Evolutionary conservation across 1,140 invertebrate species (phyloP).

Genomic region (Pissodes strobi): DNA sequence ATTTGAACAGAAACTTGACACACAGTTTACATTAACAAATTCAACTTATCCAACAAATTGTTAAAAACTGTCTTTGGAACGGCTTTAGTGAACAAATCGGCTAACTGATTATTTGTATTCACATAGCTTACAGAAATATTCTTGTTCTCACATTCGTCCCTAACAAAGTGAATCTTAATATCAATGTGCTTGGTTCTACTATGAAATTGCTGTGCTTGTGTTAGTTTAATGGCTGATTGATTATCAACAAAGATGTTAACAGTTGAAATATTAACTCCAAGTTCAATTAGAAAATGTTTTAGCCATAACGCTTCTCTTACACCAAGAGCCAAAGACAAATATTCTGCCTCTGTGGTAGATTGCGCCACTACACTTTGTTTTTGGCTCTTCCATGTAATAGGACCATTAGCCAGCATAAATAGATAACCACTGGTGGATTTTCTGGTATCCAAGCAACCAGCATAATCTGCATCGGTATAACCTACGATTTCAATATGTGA

Average conservation of each 20-base stretch:
- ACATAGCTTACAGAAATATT: constrained; percentile 19
- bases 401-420: constrained; percentile 24
- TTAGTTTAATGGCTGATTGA: too few relatives aligned
- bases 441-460: constrained; percentile 9
- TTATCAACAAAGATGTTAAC: constrained; percentile 43
- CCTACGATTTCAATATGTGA: neutral
- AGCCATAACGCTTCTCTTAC: too few relatives aligned
- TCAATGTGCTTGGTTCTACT: constrained; percentile 17
- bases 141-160: constrained; percentile 15
- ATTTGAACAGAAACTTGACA: neutral
- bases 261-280: neutral
- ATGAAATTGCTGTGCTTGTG: constrained; percentile 18
- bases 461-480: constrained; percentile 6
- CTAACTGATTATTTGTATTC: constrained; percentile 19
- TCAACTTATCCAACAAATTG: constrained; percentile 14
- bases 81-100: constrained; percentile 18
- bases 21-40: too few relatives aligned
- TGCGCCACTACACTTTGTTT: constrained; percentile 44
- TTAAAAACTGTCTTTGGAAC: constrained; percentile 7
- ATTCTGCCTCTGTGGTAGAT: constrained; percentile 49
- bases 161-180: constrained; percentile 17
- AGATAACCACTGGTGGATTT: constrained; percentile 17
- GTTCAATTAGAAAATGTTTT: neutral
- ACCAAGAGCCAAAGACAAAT: constrained; percentile 36
- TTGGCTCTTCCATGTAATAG: too few relatives aligned